A percentile compares a stretch with the other conserved stretches of the same genome.
Evolutionary conservation across 2,888 invertebrate genomes (phyloP).

Genomic region (Hyles lineata): DNA sequence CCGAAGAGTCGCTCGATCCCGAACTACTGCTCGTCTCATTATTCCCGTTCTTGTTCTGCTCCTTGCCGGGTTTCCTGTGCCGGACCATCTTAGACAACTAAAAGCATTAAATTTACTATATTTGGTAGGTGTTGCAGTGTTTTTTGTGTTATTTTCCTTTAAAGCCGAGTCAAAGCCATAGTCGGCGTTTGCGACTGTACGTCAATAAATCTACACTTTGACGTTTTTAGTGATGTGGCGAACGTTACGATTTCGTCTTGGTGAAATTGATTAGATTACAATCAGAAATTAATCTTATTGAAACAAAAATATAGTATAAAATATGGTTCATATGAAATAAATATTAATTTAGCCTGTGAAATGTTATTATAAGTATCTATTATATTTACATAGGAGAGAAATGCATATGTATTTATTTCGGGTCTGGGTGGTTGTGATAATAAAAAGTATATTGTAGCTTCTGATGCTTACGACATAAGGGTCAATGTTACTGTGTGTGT

Average conservation of each 20-base stretch:
- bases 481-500: too few relatives aligned
- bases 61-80: slow-evolving; percentile 61
- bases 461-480: too few relatives aligned
- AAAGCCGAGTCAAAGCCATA: slow-evolving; percentile 37
- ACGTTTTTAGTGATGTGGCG: slow-evolving; percentile 24
- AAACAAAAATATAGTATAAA: too few relatives aligned
- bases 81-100: slow-evolving; percentile 61
- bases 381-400: too few relatives aligned
- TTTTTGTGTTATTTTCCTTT: slow-evolving; percentile 42
- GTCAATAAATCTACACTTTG: slow-evolving; percentile 29
- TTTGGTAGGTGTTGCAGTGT: slow-evolving; percentile 51
- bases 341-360: too few relatives aligned
- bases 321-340: too few relatives aligned
- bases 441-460: too few relatives aligned
- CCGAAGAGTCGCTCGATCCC: slow-evolving; percentile 53
- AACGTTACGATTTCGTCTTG: neutral
- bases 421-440: too few relatives aligned
- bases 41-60: slow-evolving; percentile 55
- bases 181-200: slow-evolving; percentile 15
- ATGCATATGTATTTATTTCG: too few relatives aligned
- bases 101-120: slow-evolving; percentile 41
- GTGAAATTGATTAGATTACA: neutral
- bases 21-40: slow-evolving; percentile 70
- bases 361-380: too few relatives aligned
- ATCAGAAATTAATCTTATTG: neutral